Evolutionary conservation across 2,797 vertebrate species (phyloP), one percentile per base, ranked within the genome.

Genomic region (Hapalemur alaotrensis): DNA sequence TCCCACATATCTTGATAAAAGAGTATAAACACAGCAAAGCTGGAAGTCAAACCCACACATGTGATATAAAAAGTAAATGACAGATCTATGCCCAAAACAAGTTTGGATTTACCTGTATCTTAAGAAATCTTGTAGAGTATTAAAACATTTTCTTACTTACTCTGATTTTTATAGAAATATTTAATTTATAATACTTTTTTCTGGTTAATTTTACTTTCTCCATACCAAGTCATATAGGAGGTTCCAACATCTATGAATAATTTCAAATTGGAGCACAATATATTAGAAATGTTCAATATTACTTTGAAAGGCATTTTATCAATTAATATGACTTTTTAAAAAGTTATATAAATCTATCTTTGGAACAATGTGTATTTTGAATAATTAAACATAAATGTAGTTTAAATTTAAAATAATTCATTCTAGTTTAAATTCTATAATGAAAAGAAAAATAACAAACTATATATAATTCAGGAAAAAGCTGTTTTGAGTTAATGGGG

Each of bases 361-460:
- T 35, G 25, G 32, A 70, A 43, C 5, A 73, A 46, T 50, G 14
- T 80, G 85, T 10, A 52, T 52, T 92, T 65, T 43, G 10, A 72
- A 46, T 92, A 90, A 57, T 7, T 83, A 90, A 87, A 88, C 48
- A 75, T 52, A 61, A 91, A 79, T 50, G 4, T 46, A 67, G 28
- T 69, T 79, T 81, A 82, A 94, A 69, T 54, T 57, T 32, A 80
- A 95, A 91, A 35, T 83, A 94, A 86, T 65, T 91, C 95, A 70
- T 82, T 84, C 43, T 65, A 76, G 10, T 72, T 43, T 93, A 93
- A 93, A 65, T 79, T 89, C 13, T 70, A 48, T 72, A 59, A 81
- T 63, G 10, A 84, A 89, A 96, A 32, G 18, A 91, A 57, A 96
- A 97, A 93, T 70, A 35, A 35, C 10, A 69, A 92, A 54, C 1